Conservation (phyloP, 92 coral and sea anemone species). For the Parazoanthus atlanticus region DNA sequence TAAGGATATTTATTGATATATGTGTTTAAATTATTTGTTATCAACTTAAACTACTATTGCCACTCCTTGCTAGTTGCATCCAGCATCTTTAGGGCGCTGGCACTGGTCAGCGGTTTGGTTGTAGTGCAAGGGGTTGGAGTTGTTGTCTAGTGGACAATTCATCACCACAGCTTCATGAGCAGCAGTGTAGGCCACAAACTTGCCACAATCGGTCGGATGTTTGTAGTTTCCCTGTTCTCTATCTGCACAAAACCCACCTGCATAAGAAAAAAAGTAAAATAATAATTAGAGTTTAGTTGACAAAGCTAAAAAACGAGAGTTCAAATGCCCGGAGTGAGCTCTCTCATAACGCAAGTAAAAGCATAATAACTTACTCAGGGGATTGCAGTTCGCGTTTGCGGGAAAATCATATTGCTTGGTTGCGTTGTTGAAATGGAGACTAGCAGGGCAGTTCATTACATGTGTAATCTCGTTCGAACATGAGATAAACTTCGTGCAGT, state of each 20-base stretch:
- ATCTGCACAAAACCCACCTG: constrained; percentile 6
- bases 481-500: neutral
- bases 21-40: too few species aligned
- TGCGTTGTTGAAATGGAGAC: neutral
- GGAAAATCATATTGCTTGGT: neutral
- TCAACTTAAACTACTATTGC: neutral
- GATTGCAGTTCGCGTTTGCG: neutral
- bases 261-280: neutral
- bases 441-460: neutral
- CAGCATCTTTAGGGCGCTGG: constrained; percentile 4
- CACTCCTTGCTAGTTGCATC: neutral
- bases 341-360: too few species aligned
- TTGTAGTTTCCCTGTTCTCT: neutral
- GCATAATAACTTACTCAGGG: neutral
- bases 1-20: too few species aligned
- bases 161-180: neutral
- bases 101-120: constrained; percentile 12
- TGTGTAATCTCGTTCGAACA: neutral
- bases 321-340: too few species aligned
- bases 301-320: too few species aligned
- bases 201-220: neutral
- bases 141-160: neutral
- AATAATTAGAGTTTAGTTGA: neutral
- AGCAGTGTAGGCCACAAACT: neutral
- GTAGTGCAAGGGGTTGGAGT: neutral